Evolutionary conservation across 2,113 vertebrate species (phyloP), one percentile per base, ranked within the genome.

Genomic region (Epinephelus cyanopodus): DNA sequence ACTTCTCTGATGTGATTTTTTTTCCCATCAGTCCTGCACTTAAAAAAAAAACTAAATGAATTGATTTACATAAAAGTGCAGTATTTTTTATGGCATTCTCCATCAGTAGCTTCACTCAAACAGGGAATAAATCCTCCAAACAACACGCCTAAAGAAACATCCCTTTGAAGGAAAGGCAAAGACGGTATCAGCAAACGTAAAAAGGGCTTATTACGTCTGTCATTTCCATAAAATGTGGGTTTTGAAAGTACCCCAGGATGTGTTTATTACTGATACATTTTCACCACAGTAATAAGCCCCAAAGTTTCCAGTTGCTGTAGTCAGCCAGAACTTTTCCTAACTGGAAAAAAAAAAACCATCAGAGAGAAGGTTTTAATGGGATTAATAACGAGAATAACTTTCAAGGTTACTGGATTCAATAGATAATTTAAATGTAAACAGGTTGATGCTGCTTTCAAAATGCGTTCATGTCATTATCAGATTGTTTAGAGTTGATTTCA

Each of bases 151-250:
- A 53, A 68, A 80, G 81, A 86, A 81, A 83, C 53, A 69, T 68
- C 21, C 33, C 47, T 84, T 72, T 88, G 82, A 88, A 74, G 45
- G 72, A 83, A 91, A 74, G 29, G 73, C 64, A 86, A 48, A 58
- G 74, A 81, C 56, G 11, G 7, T 68, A 85, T 87, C 73, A 76
- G 67, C 52, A 64, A 56, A 83, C 37, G 79, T 75, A 62, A 85
- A 89, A 87, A 65, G 29, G 71, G 37, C 48, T 84, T 84, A 70
- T 83, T 89, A 71, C 6, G 4, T 63, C 84, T 56, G 63, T 79
- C 76, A 88, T 89, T 88, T 87, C 70, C 61, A 76, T 88, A 64
- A 84, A 87, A 77, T 82, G 33, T 64, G 0, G 45, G 15, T 78
- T 89, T 76, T 82, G 5, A n/a, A 86, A 75, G 45, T 64, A 65